A percentile compares a stretch with the other conserved stretches of the same genome.
phyloP scores from a whole-genome alignment of 2,113 vertebrate genomes.

The Bufo gargarizans region DNA sequence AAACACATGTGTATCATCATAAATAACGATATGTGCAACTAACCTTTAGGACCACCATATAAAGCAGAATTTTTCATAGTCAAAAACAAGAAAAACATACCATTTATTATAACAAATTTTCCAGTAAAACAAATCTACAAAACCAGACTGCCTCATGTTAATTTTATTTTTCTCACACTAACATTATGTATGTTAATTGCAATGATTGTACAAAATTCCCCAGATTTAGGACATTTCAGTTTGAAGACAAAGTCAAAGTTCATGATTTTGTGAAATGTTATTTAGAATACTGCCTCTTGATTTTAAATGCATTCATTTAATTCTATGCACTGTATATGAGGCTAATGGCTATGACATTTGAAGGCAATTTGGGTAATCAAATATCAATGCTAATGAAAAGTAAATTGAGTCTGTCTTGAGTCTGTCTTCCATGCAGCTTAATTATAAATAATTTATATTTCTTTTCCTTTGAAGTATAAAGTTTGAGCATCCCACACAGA shows the following conservation, averaged over 20 bases:
- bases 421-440: conserved; percentile 44
- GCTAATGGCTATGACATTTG: conserved; percentile 57
- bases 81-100: too few species aligned
- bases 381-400: conserved; percentile 55
- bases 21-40: too few species aligned
- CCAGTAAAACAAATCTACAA: too few species aligned
- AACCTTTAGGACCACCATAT: too few species aligned
- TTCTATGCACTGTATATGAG: conserved; percentile 21
- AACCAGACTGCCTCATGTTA: too few species aligned
- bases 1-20: too few species aligned
- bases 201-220: background rate
- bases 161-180: background rate
- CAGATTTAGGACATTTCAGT: background rate
- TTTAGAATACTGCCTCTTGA: conserved; percentile 5
- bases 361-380: conserved; percentile 50
- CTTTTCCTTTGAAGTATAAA: conserved; percentile 40
- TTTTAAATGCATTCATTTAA: conserved; percentile 17
- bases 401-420: conserved; percentile 52
- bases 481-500: conserved; percentile 45
- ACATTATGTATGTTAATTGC: background rate
- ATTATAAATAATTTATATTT: conserved; percentile 56
- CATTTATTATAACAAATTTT: too few species aligned
- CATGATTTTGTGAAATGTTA: conserved; percentile 5
- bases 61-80: too few species aligned
- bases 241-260: background rate